Evolutionary conservation across 2,797 vertebrate species (phyloP).

Genomic region (Acrossocheilus wenchowensis): DNA sequence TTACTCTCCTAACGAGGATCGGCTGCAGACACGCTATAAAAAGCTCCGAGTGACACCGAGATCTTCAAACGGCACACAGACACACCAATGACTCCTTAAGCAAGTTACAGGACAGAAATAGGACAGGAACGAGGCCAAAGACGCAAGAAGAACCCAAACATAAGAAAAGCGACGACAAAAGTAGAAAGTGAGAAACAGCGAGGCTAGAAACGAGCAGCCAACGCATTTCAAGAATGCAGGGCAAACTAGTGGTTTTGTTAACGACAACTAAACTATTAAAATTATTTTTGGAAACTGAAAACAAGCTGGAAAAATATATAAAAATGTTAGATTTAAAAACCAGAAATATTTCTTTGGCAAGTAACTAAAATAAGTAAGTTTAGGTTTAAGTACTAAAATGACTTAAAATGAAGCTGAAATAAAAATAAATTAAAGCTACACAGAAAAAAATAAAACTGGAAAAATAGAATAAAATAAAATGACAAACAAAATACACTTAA

Average conservation of each 20-base stretch:
- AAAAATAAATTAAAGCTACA: neutral
- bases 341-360: too few relatives aligned
- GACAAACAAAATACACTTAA: too few relatives aligned
- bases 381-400: too few relatives aligned
- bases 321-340: neutral
- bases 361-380: too few relatives aligned
- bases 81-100: neutral
- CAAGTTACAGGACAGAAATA: slow-evolving; percentile 26
- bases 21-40: slow-evolving; percentile 15
- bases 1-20: slow-evolving; percentile 13
- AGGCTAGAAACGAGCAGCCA: neutral
- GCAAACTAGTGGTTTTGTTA: neutral
- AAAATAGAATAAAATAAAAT: too few relatives aligned
- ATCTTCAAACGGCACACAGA: slow-evolving; percentile 14
- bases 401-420: neutral
- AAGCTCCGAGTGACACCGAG: neutral
- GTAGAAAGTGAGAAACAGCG: neutral
- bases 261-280: neutral
- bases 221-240: neutral
- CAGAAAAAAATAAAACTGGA: too few relatives aligned
- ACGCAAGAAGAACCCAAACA: neutral
- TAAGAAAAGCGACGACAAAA: neutral
- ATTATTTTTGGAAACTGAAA: neutral
- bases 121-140: neutral
- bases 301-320: neutral